A percentile compares a stretch with the other conserved stretches of the same genome.
These are phyloP conservation scores for Hiodon alosoides DNA, from an alignment of 2,113 vertebrate genomes.

Conservation along the genomic window DNA sequence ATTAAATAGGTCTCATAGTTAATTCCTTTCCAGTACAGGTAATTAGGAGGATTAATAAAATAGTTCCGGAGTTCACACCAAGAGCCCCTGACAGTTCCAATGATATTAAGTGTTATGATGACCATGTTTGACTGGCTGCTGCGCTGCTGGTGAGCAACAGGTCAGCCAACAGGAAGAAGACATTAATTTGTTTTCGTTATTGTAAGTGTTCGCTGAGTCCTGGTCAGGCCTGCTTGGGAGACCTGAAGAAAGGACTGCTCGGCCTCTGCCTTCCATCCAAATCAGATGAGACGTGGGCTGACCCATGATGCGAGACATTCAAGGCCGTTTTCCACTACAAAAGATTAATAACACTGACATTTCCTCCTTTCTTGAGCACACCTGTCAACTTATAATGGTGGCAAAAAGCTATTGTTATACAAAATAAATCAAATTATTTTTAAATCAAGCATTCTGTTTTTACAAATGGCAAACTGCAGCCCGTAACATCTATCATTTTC, in stretches of 20 bases:
- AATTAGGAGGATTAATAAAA: conserved; percentile 19
- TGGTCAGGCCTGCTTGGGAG: neutral
- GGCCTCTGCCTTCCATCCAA: neutral
- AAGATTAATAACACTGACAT: no score
- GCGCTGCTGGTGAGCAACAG: neutral
- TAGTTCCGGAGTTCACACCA: neutral
- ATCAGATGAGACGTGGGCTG: neutral
- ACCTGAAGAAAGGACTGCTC: neutral
- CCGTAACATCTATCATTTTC: no score
- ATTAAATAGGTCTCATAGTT: conserved; percentile 6
- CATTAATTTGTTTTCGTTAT: conserved; percentile 21
- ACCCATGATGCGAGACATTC: no score
- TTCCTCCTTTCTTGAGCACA: no score
- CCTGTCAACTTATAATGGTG: no score
- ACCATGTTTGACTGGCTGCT: conserved; percentile 37
- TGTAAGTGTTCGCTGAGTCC: conserved; percentile 14
- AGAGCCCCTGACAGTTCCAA: conserved; percentile 2
- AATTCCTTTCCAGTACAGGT: neutral
- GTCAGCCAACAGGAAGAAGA: conserved; percentile 43
- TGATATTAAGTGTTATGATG: conserved; percentile 7
- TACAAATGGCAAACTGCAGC: no score
- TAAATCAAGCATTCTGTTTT: no score
- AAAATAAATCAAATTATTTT: no score
- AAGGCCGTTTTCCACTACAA: no score
- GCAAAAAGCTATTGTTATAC: no score